Evolutionary conservation across 2,888 invertebrate genomes (phyloP).

Genomic region (Drosophila acutilabella): DNA sequence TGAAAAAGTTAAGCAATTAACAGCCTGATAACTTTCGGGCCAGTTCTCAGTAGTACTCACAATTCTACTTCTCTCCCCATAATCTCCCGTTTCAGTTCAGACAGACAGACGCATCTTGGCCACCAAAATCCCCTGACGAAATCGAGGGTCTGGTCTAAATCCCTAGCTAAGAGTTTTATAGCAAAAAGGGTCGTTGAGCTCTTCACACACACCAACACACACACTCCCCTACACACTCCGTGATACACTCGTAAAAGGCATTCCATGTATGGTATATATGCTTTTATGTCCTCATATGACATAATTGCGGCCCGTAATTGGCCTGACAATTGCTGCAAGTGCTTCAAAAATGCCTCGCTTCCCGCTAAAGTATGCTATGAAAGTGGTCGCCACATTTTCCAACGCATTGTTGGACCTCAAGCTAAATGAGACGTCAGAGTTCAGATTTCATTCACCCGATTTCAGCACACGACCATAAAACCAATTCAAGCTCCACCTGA

Average conservation of each 20-base stretch:
- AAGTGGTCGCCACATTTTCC: constrained; percentile 48
- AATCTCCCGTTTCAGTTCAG: neutral
- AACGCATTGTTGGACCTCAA: constrained; percentile 41
- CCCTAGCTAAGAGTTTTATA: constrained; percentile 72
- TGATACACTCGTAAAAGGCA: constrained; percentile 30
- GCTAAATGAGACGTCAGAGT: constrained; percentile 1
- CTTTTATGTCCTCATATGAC: constrained; percentile 75
- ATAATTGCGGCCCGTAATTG: constrained; percentile 76
- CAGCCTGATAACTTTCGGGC: constrained; percentile 81
- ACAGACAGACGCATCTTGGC: constrained; percentile 18
- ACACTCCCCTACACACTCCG: neutral
- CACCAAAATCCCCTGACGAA: constrained; percentile 15
- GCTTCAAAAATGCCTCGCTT: constrained; percentile 70
- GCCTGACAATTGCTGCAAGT: constrained; percentile 76
- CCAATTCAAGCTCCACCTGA: constrained; percentile 26
- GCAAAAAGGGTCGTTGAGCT: constrained; percentile 55
- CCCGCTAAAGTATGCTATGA: constrained; percentile 71
- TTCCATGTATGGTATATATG: constrained; percentile 25
- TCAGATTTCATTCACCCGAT: neutral
- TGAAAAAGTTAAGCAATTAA: constrained; percentile 83
- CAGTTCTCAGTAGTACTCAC: constrained; percentile 41
- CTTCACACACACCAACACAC: neutral
- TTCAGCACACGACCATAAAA: neutral
- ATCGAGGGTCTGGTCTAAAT: constrained; percentile 36
- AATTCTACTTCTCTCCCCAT: constrained; percentile 4